phyloP scores from a whole-genome alignment of 2,113 vertebrate species.

The Sterrhoptilus dennistouni region DNA sequence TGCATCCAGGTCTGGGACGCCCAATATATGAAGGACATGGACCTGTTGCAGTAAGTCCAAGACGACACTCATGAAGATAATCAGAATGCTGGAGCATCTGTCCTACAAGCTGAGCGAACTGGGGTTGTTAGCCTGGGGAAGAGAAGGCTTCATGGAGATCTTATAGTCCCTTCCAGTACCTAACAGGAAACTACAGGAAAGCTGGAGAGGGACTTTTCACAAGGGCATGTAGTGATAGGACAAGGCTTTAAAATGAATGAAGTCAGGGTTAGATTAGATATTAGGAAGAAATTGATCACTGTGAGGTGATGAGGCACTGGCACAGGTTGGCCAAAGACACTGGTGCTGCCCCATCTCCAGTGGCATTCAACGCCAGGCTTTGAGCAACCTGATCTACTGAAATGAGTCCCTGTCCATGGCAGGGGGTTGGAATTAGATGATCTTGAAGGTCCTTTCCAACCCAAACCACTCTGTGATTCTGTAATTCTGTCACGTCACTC shows the following conservation, averaged over 20 bases:
- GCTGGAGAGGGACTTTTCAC: neutral
- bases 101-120: neutral
- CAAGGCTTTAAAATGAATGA: neutral
- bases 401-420: neutral
- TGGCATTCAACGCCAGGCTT: neutral
- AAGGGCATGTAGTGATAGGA: neutral
- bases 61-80: neutral
- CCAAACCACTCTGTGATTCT: neutral
- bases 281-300: neutral
- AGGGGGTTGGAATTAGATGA: neutral
- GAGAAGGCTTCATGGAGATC: neutral
- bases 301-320: neutral
- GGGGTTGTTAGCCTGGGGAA: neutral
- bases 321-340: neutral
- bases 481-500: neutral
- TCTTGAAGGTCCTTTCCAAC: neutral
- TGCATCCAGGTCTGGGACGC: neutral
- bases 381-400: neutral
- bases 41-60: neutral
- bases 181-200: neutral
- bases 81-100: neutral
- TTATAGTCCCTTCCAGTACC: neutral
- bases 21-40: neutral
- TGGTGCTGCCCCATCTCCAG: neutral
- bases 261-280: neutral